Evolutionary conservation across 2,113 vertebrate genomes (phyloP).

Genomic region (Notothenia coriiceps): DNA sequence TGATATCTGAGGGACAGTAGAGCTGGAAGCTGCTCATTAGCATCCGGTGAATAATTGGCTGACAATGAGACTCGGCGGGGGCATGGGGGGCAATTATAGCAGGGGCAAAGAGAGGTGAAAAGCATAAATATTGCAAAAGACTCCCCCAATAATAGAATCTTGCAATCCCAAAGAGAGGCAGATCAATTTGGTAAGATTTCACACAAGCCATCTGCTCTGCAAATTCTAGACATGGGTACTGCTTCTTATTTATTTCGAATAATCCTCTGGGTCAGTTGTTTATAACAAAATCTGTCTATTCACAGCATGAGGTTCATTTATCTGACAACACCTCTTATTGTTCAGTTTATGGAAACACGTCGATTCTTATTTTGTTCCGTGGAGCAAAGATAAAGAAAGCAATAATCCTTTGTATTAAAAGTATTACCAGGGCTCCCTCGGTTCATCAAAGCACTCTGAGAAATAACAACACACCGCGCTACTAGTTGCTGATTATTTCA

Average conservation of each 20-base stretch:
- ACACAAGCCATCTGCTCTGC: slow-evolving; percentile 40
- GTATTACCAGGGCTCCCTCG: slow-evolving; percentile 45
- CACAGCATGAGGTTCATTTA: slow-evolving; percentile 45
- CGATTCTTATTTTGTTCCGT: slow-evolving; percentile 67
- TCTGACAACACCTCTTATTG: slow-evolving; percentile 68
- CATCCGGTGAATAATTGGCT: slow-evolving; percentile 77
- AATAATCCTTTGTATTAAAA: slow-evolving; percentile 68
- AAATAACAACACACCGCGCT: slow-evolving; percentile 57
- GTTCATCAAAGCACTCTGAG: slow-evolving; percentile 50
- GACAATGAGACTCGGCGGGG: slow-evolving; percentile 51
- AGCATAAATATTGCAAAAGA: slow-evolving; percentile 66
- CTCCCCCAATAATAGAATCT: slow-evolving; percentile 60
- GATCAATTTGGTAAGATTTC: slow-evolving; percentile 50
- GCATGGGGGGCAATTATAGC: slow-evolving; percentile 20
- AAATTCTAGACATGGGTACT: slow-evolving; percentile 23
- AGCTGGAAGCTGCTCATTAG: slow-evolving; percentile 74
- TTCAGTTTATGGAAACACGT: slow-evolving; percentile 62
- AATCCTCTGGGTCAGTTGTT: slow-evolving; percentile 49
- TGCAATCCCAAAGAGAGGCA: slow-evolving; percentile 44
- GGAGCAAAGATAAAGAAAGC: slow-evolving; percentile 70
- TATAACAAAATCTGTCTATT: slow-evolving; percentile 54
- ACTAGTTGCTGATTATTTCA: slow-evolving; percentile 69
- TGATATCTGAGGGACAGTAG: slow-evolving; percentile 74
- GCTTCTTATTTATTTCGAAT: slow-evolving; percentile 39
- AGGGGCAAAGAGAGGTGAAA: slow-evolving; percentile 52